Conservation (phyloP, 1,140 invertebrate genomes). For the Calliphora vicina region DNA sequence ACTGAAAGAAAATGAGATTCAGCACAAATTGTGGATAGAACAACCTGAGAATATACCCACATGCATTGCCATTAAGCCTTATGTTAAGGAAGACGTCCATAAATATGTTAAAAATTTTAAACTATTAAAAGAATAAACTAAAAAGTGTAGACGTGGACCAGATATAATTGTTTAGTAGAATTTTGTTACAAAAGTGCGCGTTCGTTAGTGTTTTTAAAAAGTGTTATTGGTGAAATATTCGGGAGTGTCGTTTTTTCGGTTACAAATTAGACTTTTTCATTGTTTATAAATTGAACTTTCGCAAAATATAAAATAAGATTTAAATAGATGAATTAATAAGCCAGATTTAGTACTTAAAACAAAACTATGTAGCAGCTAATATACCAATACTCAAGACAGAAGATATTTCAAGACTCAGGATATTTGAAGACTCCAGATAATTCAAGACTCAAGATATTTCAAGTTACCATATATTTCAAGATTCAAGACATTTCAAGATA, state of each 20-base stretch:
- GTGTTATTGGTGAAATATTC: neutral
- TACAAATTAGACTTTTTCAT: neutral
- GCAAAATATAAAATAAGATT: too few relatives aligned
- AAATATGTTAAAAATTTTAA: slow-evolving; percentile 90
- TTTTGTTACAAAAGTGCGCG: neutral
- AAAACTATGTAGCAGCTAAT: too few relatives aligned
- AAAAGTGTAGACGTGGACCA: neutral
- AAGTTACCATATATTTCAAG: too few relatives aligned
- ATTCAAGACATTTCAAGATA: too few relatives aligned
- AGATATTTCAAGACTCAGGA: too few relatives aligned
- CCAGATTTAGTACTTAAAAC: too few relatives aligned
- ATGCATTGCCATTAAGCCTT: slow-evolving; percentile 93
- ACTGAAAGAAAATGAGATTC: slow-evolving; percentile 76
- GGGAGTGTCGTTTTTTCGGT: neutral
- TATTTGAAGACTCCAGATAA: too few relatives aligned
- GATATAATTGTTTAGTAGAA: too few relatives aligned
- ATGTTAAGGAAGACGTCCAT: slow-evolving; percentile 84
- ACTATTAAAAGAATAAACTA: slow-evolving; percentile 71
- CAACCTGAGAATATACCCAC: slow-evolving; percentile 97
- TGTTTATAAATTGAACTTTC: too few relatives aligned
- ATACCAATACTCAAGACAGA: too few relatives aligned
- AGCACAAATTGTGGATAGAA: slow-evolving; percentile 96
- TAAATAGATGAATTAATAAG: too few relatives aligned
- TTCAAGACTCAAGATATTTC: too few relatives aligned
- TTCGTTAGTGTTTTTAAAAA: neutral